phyloP scores from a whole-genome alignment of 2,888 invertebrate genomes.

The Pheosia gnoma region DNA sequence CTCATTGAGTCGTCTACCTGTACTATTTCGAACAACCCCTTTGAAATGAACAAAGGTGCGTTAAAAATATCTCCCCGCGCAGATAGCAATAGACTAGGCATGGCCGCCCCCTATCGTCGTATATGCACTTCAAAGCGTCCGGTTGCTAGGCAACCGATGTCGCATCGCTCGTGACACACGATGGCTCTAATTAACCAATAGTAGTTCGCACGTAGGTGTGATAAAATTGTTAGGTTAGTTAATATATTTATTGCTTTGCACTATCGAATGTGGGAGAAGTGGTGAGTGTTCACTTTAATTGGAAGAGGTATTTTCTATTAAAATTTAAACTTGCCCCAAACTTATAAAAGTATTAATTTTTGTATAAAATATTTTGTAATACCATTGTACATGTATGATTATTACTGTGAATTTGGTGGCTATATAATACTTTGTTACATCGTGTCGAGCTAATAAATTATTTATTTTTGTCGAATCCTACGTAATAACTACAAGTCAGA shows the following conservation, averaged over 20 bases:
- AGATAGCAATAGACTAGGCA: neutral
- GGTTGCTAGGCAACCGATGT: constrained; percentile 49
- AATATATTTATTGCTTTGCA: neutral
- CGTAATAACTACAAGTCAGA: too few species aligned
- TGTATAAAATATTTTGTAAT: too few species aligned
- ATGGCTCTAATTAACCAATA: neutral
- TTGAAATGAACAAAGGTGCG: neutral
- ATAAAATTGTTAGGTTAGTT: neutral
- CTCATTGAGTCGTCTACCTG: neutral
- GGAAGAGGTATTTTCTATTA: too few species aligned
- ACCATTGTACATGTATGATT: too few species aligned
- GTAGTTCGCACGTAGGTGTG: neutral
- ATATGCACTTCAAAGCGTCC: constrained; percentile 53
- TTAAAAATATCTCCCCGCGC: neutral
- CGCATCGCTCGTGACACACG: constrained; percentile 5
- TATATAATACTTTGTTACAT: too few species aligned
- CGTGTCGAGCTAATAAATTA: too few species aligned
- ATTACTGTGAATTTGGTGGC: too few species aligned
- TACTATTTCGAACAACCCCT: neutral
- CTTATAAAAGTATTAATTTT: too few species aligned
- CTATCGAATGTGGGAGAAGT: too few species aligned
- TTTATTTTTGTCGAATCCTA: too few species aligned
- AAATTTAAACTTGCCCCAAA: too few species aligned
- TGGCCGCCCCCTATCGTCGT: constrained; percentile 14
- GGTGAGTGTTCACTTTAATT: too few species aligned